A percentile compares a stretch with the other conserved stretches of the same genome.
Conservation (phyloP, 2,797 vertebrate genomes). For the Urosaurus nigricauda region DNA sequence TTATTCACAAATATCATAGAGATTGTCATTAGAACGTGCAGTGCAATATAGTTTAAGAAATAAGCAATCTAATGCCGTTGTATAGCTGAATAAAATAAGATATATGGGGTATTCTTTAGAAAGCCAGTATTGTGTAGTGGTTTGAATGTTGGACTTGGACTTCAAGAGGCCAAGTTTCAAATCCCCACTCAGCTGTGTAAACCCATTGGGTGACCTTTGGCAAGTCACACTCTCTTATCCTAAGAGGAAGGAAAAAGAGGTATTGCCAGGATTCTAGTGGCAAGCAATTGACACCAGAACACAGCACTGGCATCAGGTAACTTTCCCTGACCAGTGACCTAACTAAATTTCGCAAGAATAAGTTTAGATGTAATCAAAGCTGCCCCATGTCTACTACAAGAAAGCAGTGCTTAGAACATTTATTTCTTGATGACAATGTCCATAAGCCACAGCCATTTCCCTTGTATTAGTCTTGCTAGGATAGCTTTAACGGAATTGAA, state of each 20-base stretch:
- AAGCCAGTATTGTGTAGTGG: too few species aligned
- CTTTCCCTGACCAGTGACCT: background rate
- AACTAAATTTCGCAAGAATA: background rate
- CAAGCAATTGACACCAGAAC: background rate
- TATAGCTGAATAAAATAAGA: background rate
- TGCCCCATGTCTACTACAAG: background rate
- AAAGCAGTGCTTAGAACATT: background rate
- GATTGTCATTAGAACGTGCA: background rate
- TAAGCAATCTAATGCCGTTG: background rate
- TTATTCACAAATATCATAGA: conserved; percentile 10
- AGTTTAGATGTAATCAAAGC: background rate
- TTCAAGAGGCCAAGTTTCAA: too few species aligned
- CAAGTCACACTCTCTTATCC: too few species aligned
- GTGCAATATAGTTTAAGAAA: background rate
- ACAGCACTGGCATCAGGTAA: background rate
- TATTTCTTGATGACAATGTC: background rate
- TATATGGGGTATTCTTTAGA: too few species aligned
- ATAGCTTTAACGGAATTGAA: conserved; percentile 67
- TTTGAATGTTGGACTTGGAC: too few species aligned
- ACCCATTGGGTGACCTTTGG: too few species aligned
- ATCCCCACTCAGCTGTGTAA: too few species aligned
- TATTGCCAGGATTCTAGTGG: background rate
- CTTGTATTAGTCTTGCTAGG: conserved; percentile 53
- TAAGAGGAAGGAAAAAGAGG: too few species aligned
- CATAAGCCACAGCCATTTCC: conserved; percentile 21